Percentiles rank a stretch among this genome's conserved stretches.
Conservation (phyloP, 2,113 vertebrate species). For the Pterocles orientalis region DNA sequence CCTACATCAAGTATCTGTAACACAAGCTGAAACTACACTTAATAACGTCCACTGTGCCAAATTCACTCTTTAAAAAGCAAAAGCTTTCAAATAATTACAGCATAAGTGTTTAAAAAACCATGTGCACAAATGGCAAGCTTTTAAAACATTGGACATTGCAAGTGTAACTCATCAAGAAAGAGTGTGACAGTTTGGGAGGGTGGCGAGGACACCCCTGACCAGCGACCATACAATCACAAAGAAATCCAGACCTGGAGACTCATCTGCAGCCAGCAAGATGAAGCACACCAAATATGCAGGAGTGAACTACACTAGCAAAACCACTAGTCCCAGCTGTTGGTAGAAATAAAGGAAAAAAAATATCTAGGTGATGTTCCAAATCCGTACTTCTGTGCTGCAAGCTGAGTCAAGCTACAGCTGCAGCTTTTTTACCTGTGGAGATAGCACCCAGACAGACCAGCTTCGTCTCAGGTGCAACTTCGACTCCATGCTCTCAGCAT, state of each 20-base stretch:
- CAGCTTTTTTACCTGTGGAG: neutral
- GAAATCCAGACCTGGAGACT: neutral
- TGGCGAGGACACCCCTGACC: neutral
- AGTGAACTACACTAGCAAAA: neutral
- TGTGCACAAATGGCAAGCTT: neutral
- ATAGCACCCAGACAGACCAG: neutral
- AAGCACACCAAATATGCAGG: neutral
- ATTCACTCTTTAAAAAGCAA: neutral
- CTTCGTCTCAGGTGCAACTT: neutral
- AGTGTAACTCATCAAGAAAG: neutral
- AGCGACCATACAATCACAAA: neutral
- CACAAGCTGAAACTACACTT: neutral
- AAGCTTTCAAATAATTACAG: neutral
- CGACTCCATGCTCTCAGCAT: neutral
- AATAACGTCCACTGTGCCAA: neutral
- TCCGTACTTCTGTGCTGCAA: neutral
- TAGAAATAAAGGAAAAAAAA: neutral
- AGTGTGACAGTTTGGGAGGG: neutral
- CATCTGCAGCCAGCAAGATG: neutral
- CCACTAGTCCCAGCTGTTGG: neutral
- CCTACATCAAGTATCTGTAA: neutral
- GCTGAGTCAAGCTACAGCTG: neutral
- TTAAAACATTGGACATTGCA: neutral
- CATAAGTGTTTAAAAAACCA: neutral
- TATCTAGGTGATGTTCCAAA: neutral